Conservation (phyloP, 2,888 invertebrate species). For the Tortricodes alternella region DNA sequence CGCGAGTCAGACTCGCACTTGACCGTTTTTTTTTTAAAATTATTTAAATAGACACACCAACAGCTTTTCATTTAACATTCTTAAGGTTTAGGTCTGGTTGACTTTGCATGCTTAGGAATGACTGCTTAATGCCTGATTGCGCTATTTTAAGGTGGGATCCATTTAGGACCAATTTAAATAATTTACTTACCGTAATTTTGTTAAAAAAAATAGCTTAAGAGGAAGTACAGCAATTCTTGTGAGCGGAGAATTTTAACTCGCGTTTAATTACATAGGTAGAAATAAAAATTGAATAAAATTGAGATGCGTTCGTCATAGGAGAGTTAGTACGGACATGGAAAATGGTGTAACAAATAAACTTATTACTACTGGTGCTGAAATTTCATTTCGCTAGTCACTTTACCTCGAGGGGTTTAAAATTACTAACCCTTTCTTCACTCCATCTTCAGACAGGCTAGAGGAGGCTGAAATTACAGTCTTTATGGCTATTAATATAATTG, state of each 20-base stretch:
- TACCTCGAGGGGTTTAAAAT: constrained; percentile 5
- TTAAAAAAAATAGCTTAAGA: not conserved
- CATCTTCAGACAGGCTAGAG: not conserved
- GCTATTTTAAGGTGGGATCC: constrained; percentile 5
- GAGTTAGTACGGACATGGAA: not conserved
- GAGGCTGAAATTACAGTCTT: not conserved
- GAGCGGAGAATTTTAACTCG: not conserved
- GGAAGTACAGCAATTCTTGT: not conserved
- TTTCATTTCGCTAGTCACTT: constrained; percentile 2
- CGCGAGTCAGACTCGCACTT: too few species aligned
- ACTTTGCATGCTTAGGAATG: constrained; percentile 2
- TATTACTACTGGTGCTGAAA: not conserved
- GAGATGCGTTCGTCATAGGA: too few species aligned
- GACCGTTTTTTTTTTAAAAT: too few species aligned
- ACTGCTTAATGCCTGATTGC: constrained; percentile 4
- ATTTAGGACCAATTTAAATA: constrained; percentile 10
- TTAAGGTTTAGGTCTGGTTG: too few species aligned
- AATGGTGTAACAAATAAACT: not conserved
- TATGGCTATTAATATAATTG: not conserved
- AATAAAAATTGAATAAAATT: not conserved
- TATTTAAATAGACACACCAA: too few species aligned
- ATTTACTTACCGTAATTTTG: constrained; percentile 13
- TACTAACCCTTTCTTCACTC: not conserved
- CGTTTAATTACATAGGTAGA: not conserved
- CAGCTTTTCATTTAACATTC: too few species aligned